Percentiles rank a stretch among this genome's conserved stretches.
phyloP scores from a whole-genome alignment of 2,113 vertebrate species.

The Hippocampus barbouri region DNA sequence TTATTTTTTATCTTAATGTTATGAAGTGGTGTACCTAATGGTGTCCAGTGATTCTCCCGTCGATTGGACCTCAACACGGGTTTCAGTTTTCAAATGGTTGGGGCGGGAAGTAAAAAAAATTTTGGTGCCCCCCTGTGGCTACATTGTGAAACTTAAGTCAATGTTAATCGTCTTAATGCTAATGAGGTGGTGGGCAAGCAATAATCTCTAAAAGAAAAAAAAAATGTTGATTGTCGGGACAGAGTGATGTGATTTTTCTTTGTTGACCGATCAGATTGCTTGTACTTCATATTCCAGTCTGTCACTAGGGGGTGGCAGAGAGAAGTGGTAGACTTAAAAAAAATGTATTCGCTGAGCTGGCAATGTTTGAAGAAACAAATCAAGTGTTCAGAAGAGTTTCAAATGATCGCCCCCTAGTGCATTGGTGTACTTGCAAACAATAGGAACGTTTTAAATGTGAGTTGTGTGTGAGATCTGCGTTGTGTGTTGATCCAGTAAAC shows the following conservation, averaged over 20 bases:
- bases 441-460: not conserved
- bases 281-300: not conserved
- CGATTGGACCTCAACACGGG: not conserved
- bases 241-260: not conserved
- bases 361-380: too few relatives aligned
- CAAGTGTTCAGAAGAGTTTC: too few relatives aligned
- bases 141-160: not conserved
- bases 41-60: too few relatives aligned
- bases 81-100: not conserved
- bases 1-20: not conserved
- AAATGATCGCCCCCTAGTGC: not conserved
- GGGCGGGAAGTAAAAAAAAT: not conserved
- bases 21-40: not conserved
- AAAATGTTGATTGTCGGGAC: not conserved
- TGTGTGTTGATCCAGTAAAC: not conserved
- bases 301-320: not conserved
- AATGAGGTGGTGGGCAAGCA: not conserved
- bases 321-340: too few relatives aligned
- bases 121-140: not conserved
- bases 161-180: not conserved
- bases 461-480: not conserved
- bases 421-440: not conserved
- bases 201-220: not conserved
- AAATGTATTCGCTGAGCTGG: too few relatives aligned
- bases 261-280: not conserved